phyloP scores from a whole-genome alignment of 1,140 invertebrate species.

The Drosophila littoralis region DNA sequence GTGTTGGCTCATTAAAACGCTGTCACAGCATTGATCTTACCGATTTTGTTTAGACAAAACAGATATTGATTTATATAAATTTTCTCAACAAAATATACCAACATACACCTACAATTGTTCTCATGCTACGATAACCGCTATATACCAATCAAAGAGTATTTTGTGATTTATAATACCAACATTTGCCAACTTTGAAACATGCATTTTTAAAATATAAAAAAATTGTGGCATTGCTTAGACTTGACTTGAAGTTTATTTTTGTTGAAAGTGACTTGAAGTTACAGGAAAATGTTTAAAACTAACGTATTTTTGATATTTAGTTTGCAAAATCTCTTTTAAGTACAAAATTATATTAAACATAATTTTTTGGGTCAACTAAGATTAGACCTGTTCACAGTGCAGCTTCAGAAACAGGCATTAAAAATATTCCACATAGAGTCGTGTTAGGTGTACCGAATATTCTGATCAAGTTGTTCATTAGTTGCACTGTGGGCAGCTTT shows the following conservation, averaged over 20 bases:
- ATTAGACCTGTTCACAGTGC: constrained; percentile 22
- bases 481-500: constrained; percentile 20
- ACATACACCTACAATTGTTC: background rate
- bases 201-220: background rate
- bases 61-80: background rate
- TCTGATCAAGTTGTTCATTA: constrained; percentile 1
- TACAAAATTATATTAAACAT: constrained; percentile 63
- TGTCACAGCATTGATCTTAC: constrained; percentile 69
- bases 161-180: background rate
- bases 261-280: constrained; percentile 69
- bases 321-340: constrained; percentile 57
- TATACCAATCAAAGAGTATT: background rate
- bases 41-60: constrained; percentile 60
- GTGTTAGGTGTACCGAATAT: background rate
- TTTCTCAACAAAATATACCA: background rate
- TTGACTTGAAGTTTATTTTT: constrained; percentile 65
- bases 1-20: constrained; percentile 62
- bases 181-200: background rate
- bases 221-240: constrained; percentile 27
- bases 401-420: constrained; percentile 1
- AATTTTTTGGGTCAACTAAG: constrained; percentile 34
- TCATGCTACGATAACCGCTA: background rate
- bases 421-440: background rate
- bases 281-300: constrained; percentile 61
- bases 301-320: constrained; percentile 43